A percentile compares a stretch with the other conserved stretches of the same genome.
These are phyloP conservation scores for Anarhynchus alexandrinus DNA, from an alignment of 2,113 vertebrate species.

Conservation along the genomic window DNA sequence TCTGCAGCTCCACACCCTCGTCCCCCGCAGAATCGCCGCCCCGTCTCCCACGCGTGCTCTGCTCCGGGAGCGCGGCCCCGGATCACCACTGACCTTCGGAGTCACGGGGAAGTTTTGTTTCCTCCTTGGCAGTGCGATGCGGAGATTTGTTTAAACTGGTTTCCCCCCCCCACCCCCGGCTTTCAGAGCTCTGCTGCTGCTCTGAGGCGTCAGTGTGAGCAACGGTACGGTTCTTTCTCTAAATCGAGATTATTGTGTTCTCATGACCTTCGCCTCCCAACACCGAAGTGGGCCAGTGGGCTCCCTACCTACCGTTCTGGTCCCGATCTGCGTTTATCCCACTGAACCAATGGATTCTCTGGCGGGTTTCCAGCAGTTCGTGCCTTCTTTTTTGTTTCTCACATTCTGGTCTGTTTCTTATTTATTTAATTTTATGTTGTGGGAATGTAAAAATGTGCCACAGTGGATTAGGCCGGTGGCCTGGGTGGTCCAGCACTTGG, in stretches of 20 bases:
- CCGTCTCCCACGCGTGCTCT: fast-evolving
- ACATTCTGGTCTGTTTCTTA: background rate
- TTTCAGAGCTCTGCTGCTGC: background rate
- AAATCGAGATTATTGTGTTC: no score
- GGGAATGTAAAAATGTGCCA: background rate
- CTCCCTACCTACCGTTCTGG: background rate
- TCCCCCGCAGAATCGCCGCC: background rate
- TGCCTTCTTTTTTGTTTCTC: background rate
- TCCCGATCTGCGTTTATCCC: background rate
- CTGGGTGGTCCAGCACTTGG: slow-evolving; percentile 1
- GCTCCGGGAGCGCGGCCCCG: background rate
- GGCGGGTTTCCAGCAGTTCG: background rate
- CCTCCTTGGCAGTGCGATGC: background rate
- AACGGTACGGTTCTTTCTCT: fast-evolving
- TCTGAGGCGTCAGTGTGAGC: background rate
- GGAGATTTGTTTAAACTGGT: background rate
- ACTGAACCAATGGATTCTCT: background rate
- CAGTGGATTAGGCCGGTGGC: background rate
- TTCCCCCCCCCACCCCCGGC: background rate
- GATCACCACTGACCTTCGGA: background rate
- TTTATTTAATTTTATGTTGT: background rate
- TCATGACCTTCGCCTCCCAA: background rate
- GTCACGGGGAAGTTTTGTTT: background rate
- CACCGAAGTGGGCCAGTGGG: fast-evolving
- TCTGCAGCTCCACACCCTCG: background rate